Evolutionary conservation across 1,140 invertebrate genomes (phyloP), one percentile per base, ranked within the genome.

Genomic region (Drosophila persimilis): DNA sequence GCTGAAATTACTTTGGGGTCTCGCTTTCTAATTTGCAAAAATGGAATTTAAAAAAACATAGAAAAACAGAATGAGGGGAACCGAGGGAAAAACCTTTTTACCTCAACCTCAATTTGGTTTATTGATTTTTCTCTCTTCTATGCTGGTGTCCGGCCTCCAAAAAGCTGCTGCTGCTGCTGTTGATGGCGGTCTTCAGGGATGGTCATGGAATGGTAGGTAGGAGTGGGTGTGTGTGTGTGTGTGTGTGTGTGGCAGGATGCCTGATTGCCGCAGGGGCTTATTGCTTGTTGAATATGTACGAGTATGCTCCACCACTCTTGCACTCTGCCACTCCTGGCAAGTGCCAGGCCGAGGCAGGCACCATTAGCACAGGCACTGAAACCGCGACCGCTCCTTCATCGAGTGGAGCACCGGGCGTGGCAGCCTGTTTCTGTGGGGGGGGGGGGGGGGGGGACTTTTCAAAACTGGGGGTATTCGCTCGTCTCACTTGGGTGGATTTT

Each of bases 1-100:
- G 56, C 48, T 56, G 73, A 58, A 84, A 84, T 84, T 84, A 80
- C 65, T 73, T 61, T 74, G 62, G 35, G 62, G 62, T 61, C 72
- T 73, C 72, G 77, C 64, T 80, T 80, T 85, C 81, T 86, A 86
- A 86, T 85, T 85, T 85, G 81, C 81, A 86, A 86, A 75, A 84
- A 84, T 73, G 60, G 65, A 63, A 73, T 85, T 85, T 53, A 66
- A 60, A 62, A 61, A 39, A 13, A 39, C 35, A 39, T 39, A 39
- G 58, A 57, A 76, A 61, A 71, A 43, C 41, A 13, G n/a, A 58
- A 63, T 43, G 43, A n/a, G 46, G 44, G 35, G 35, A 3, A 3
- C 3, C 31, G 31, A 3, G 41, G 2, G 39, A 51, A 61, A 76
- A 65, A 67, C 65, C 65, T 75, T 85, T 77, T 76, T 65, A 51